phyloP scores from a whole-genome alignment of 2,113 vertebrate genomes.

The Oreotrochilus melanogaster region DNA sequence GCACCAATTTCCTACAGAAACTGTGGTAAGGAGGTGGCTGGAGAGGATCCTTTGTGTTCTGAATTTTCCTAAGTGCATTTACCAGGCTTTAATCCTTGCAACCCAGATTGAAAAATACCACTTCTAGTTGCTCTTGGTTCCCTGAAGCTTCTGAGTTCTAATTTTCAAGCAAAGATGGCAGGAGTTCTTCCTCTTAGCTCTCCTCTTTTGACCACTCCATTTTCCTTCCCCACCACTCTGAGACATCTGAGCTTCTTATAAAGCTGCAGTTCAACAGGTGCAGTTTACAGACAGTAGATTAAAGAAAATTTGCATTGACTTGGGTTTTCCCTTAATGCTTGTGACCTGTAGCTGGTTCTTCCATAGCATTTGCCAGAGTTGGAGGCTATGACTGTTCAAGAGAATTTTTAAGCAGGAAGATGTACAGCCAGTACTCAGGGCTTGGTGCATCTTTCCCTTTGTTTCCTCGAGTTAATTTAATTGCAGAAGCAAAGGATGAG shows the following conservation, averaged over 20 bases:
- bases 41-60: neutral
- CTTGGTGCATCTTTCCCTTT: neutral
- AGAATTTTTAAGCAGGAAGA: neutral
- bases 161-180: neutral
- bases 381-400: neutral
- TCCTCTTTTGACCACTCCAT: neutral
- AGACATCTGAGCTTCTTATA: neutral
- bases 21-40: neutral
- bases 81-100: neutral
- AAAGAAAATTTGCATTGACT: neutral
- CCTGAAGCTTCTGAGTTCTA: neutral
- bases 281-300: neutral
- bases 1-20: neutral
- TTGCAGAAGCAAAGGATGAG: neutral
- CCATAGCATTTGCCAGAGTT: neutral
- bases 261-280: neutral
- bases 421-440: neutral
- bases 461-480: neutral
- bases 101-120: neutral
- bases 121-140: neutral
- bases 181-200: neutral
- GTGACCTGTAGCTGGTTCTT: neutral
- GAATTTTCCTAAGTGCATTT: neutral
- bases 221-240: fast-evolving
- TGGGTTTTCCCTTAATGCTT: neutral